Evolutionary conservation across 2,888 invertebrate genomes (phyloP), one percentile per base, ranked within the genome.

Genomic region (Ophion costatus): DNA sequence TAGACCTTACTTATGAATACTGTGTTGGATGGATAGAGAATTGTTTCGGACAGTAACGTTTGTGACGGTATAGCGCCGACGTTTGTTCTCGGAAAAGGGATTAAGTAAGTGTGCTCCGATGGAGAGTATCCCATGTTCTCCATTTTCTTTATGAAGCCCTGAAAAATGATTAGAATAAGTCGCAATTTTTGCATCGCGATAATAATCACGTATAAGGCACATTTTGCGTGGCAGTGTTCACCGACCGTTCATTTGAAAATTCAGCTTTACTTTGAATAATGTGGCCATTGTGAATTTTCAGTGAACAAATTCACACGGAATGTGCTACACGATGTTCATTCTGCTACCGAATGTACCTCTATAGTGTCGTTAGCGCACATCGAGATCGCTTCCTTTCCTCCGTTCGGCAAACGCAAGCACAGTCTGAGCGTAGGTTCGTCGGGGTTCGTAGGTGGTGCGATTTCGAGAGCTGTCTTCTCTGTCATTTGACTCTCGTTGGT

Each of bases 1-100:
- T 93, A 92, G 89, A 93, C 91, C 84, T 93, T 93, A 74, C 93
- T 92, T 85, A 94, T 94, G 80, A 94, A 93, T 90, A 94, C 91
- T 87, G 93, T 94, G 76, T 93, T 94, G 17, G 93, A 92, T 81
- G 93, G 93, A 89, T 90, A 93, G 29, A 94, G 88, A 79, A 94
- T 91, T 17, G 93, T 93, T 11, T 94, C 93, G 56, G 90, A 90
- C 22, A 94, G 85, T 71, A 85, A 89, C 61, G 89, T 90, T 79
- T 91, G 88, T 17, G 89, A 88, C 14, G 93, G 89, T 20, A 93
- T 88, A 17, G 91, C 90, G 22, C 92, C 93, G 24, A 94, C 89
- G 63, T 93, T 92, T 14, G 93, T 93, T 87, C 90, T 92, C 38
- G 93, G 93, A 80, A 92, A 93, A 59, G 92, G 92, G 51, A 93